Evolutionary conservation across 2,113 vertebrate species (phyloP).

Genomic region (Abramis brama): DNA sequence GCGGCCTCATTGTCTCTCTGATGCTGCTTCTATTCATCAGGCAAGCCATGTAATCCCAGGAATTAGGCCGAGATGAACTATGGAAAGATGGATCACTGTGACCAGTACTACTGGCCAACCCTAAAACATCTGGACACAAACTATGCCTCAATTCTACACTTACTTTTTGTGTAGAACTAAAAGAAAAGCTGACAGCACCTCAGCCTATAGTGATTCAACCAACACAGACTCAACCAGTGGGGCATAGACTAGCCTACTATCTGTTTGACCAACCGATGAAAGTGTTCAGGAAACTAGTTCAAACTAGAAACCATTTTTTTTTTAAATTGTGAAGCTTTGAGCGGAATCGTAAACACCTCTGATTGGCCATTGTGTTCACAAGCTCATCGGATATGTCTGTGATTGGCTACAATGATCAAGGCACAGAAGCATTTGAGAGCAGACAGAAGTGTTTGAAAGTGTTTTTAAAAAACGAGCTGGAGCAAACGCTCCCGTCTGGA

Average conservation of each 20-base stretch:
- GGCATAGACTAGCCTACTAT: neutral
- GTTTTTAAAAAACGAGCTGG: too few relatives aligned
- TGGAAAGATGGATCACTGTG: constrained; percentile 51
- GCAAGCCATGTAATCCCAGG: constrained; percentile 52
- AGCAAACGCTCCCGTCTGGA: too few relatives aligned
- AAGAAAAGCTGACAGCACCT: neutral
- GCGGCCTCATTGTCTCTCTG: constrained; percentile 40
- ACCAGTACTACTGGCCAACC: constrained; percentile 38
- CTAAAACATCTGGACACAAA: constrained; percentile 36
- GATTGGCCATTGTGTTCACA: too few relatives aligned
- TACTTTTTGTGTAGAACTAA: neutral
- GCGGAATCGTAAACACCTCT: too few relatives aligned
- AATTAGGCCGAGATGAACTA: constrained; percentile 55
- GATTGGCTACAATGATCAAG: too few relatives aligned
- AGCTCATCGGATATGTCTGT: too few relatives aligned
- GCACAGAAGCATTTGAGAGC: too few relatives aligned
- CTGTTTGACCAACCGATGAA: neutral
- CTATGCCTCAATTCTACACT: neutral
- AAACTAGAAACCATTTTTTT: too few relatives aligned
- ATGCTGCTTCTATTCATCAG: constrained; percentile 46
- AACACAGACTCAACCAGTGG: neutral
- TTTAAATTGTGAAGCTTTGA: too few relatives aligned
- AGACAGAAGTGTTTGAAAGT: too few relatives aligned
- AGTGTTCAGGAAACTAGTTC: too few relatives aligned
- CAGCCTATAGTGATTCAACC: neutral